phyloP scores from a whole-genome alignment of 1,140 invertebrate genomes.

The Temnothorax nylanderi region DNA sequence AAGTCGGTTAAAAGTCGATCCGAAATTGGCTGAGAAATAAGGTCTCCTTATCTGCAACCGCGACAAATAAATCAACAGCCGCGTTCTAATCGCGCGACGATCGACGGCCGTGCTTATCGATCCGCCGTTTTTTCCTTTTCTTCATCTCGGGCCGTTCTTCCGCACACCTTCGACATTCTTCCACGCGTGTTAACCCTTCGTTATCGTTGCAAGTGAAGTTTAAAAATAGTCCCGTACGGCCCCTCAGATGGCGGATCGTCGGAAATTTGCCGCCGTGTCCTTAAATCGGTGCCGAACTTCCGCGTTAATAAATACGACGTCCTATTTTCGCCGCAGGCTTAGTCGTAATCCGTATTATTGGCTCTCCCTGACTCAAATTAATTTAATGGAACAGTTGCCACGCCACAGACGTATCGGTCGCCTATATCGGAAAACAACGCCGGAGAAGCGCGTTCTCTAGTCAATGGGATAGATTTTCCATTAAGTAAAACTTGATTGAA shows the following conservation, averaged over 20 bases:
- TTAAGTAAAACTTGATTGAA: background rate
- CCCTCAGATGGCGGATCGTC: background rate
- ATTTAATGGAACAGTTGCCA: slow-evolving; percentile 25
- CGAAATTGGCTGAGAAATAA: background rate
- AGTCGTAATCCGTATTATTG: slow-evolving; percentile 39
- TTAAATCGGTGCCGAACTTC: slow-evolving; percentile 35
- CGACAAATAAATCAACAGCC: background rate
- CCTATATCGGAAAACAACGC: background rate
- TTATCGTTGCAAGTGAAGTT: slow-evolving; percentile 20
- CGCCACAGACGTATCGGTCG: background rate
- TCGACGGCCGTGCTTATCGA: slow-evolving; percentile 22
- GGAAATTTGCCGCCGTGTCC: slow-evolving; percentile 11
- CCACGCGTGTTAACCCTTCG: background rate
- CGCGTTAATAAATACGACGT: slow-evolving; percentile 44
- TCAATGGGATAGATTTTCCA: slow-evolving; percentile 1
- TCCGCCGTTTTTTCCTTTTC: slow-evolving; percentile 9
- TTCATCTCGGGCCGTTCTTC: slow-evolving; percentile 22
- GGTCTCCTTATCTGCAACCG: background rate
- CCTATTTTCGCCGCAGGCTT: slow-evolving; percentile 28
- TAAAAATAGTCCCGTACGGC: slow-evolving; percentile 1
- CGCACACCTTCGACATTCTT: slow-evolving; percentile 23
- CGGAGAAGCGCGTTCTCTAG: background rate
- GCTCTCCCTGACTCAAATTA: slow-evolving; percentile 36
- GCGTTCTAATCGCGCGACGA: slow-evolving; percentile 16
- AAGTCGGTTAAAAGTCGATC: background rate